phyloP scores from a whole-genome alignment of 2,888 invertebrate species.

The Dolomedes plantarius region DNA sequence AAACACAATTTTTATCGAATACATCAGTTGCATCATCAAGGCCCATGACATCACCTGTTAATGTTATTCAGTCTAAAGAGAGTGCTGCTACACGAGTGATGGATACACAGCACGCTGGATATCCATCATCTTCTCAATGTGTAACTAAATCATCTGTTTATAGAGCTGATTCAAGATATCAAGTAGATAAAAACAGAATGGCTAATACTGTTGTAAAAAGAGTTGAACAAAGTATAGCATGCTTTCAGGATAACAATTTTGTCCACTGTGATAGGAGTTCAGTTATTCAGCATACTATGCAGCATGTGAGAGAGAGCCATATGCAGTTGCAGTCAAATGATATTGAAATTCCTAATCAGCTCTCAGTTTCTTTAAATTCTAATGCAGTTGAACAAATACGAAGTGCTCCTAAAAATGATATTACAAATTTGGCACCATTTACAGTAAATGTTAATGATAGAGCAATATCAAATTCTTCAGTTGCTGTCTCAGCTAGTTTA shows the following conservation, averaged over 20 bases:
- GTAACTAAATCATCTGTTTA: not conserved
- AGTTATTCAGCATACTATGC: conserved; percentile 56
- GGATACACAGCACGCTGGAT: not conserved
- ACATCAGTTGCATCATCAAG: not conserved
- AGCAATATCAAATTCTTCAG: not conserved
- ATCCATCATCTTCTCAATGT: not conserved
- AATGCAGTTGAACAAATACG: conserved; percentile 2
- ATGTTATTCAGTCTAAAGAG: not conserved
- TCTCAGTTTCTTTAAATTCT: conserved; percentile 23
- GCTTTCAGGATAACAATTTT: not conserved
- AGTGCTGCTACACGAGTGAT: not conserved
- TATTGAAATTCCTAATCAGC: conserved; percentile 17
- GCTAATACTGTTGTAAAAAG: not conserved
- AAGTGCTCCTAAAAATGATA: not conserved
- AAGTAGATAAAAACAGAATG: not conserved
- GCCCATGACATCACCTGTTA: not conserved
- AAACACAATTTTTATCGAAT: not conserved
- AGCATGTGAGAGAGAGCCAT: conserved; percentile 5
- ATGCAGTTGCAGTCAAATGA: not conserved
- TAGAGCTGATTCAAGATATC: not conserved
- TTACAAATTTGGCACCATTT: conserved; percentile 9
- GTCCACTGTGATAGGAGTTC: conserved; percentile 32
- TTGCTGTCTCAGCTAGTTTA: conserved; percentile 13
- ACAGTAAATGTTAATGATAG: conserved; percentile 7
- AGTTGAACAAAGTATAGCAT: not conserved